Evolutionary conservation across 2,888 invertebrate species (phyloP).

Genomic region (Drosophila barbarae): DNA sequence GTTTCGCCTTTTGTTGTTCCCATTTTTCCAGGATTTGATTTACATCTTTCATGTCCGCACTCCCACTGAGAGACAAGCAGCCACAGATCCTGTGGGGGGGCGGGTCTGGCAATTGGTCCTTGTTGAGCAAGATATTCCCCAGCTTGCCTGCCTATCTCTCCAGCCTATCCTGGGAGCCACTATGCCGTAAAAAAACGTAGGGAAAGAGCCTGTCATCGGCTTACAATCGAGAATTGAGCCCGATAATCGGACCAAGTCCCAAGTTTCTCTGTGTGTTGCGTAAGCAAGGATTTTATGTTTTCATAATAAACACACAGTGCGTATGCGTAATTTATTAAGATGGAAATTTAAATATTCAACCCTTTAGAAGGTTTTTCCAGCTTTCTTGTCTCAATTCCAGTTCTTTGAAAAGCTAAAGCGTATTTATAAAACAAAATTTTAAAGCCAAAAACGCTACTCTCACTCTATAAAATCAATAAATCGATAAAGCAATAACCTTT

Average conservation of each 20-base stretch:
- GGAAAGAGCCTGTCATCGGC: slow-evolving; percentile 22
- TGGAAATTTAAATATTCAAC: background rate
- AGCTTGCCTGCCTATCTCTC: background rate
- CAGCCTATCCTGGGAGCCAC: slow-evolving; percentile 17
- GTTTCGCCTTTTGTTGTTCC: slow-evolving; percentile 31
- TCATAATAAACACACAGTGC: slow-evolving; percentile 3
- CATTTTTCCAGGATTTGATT: slow-evolving; percentile 38
- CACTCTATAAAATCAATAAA: background rate
- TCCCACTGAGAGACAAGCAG: slow-evolving; percentile 20
- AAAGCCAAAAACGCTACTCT: background rate
- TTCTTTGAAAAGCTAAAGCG: background rate
- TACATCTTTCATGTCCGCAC: slow-evolving; percentile 35
- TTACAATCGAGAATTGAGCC: slow-evolving; percentile 24
- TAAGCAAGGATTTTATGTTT: slow-evolving; percentile 4
- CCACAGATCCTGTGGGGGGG: slow-evolving; percentile 6
- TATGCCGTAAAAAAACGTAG: slow-evolving; percentile 18
- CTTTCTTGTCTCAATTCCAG: background rate
- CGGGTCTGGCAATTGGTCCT: slow-evolving; percentile 21
- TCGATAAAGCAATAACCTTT: slow-evolving; percentile 3
- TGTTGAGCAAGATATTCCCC: slow-evolving; percentile 32
- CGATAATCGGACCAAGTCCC: slow-evolving; percentile 17
- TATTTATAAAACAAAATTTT: background rate
- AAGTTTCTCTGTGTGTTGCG: slow-evolving; percentile 3
- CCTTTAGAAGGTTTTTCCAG: background rate
- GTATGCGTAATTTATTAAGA: slow-evolving; percentile 1